Conservation (phyloP, 2,113 vertebrate genomes). For the Centropus unirufus region DNA sequence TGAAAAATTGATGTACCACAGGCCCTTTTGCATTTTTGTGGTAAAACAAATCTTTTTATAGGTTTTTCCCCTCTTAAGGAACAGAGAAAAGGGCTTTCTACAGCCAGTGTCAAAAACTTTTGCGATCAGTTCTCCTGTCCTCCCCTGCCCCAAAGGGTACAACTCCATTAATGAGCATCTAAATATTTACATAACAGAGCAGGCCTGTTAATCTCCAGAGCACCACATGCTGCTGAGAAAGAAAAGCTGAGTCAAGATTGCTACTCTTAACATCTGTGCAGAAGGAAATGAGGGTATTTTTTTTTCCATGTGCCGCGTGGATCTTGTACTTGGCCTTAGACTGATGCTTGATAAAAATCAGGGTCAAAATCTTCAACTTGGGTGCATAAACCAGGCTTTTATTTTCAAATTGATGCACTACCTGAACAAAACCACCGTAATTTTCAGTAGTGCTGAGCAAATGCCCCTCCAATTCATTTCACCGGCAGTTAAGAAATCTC, state of each 20-base stretch:
- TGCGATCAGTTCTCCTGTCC: background rate
- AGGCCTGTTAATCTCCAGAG: conserved; percentile 12
- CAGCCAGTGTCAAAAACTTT: conserved; percentile 27
- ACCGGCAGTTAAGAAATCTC: background rate
- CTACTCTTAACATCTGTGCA: background rate
- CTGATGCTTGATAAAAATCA: background rate
- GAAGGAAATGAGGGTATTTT: background rate
- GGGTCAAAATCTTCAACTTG: background rate
- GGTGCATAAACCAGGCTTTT: background rate
- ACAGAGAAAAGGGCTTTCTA: conserved; percentile 25
- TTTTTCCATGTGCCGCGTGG: background rate
- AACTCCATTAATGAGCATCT: conserved; percentile 18
- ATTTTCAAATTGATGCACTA: background rate
- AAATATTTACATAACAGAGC: conserved; percentile 25
- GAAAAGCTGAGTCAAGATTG: conserved; percentile 17
- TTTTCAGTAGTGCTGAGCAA: background rate
- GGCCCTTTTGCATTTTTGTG: conserved; percentile 43
- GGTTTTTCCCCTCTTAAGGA: conserved; percentile 16
- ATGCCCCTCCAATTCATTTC: background rate
- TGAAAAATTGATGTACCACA: conserved; percentile 54
- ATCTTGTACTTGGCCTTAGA: background rate
- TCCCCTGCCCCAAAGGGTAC: background rate
- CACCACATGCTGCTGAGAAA: background rate
- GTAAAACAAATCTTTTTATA: conserved; percentile 46
- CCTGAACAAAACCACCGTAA: background rate